These are phyloP conservation scores for Spilogale gracilis DNA, from an alignment of 2,113 vertebrate genomes.

Conservation along the genomic window DNA sequence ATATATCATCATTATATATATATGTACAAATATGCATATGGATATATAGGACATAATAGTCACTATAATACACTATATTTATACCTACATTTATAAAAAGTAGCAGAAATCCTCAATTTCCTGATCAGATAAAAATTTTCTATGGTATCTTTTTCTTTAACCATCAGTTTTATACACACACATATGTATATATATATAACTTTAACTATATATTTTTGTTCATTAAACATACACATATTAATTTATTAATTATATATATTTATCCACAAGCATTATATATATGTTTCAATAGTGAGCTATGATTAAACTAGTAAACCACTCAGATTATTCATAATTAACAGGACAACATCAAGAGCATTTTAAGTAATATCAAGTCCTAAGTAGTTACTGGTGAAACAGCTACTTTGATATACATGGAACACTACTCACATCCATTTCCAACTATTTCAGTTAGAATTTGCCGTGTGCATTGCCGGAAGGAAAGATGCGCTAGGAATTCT, in stretches of 20 bases:
- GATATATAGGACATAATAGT: not conserved
- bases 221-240: not conserved
- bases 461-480: not conserved
- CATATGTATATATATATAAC: not conserved
- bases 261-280: not conserved
- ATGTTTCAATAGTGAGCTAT: not conserved
- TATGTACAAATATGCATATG: not conserved
- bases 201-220: not conserved
- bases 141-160: not conserved
- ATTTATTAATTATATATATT: not conserved
- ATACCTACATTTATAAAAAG: not conserved
- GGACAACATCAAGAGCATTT: not conserved
- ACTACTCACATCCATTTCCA: not conserved
- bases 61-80: not conserved
- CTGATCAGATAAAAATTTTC: not conserved
- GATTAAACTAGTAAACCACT: not conserved
- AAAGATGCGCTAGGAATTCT: not conserved
- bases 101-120: not conserved
- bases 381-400: not conserved
- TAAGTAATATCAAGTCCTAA: not conserved
- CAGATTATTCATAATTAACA: not conserved
- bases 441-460: conserved; percentile 4
- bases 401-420: not conserved
- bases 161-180: not conserved
- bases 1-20: not conserved